Evolutionary conservation across 2,888 invertebrate species (phyloP).

Genomic region (Cosmopolites sordidus): DNA sequence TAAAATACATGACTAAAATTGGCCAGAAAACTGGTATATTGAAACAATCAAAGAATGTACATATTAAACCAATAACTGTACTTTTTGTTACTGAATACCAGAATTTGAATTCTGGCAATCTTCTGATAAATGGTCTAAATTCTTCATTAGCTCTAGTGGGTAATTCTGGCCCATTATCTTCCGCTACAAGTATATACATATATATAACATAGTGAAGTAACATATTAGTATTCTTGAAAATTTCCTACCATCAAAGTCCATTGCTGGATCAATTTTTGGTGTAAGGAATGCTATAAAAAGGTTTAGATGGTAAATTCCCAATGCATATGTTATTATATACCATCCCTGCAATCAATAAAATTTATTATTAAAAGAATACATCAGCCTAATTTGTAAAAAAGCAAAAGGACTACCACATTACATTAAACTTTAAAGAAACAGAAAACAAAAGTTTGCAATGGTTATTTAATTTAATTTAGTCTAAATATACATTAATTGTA

Average conservation of each 20-base stretch:
- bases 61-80: conserved; percentile 80
- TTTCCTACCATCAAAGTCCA: conserved; percentile 81
- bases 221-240: background rate
- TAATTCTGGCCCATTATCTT: conserved; percentile 84
- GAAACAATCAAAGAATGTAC: conserved; percentile 96
- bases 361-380: too few species aligned
- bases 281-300: conserved; percentile 99
- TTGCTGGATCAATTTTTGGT: conserved; percentile 98
- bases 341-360: conserved; percentile 74
- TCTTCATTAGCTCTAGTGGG: conserved; percentile 96
- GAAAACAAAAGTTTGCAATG: too few species aligned
- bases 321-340: conserved; percentile 98
- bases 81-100: conserved; percentile 97
- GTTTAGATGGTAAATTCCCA: conserved; percentile 99
- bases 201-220: background rate
- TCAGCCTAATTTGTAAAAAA: too few species aligned
- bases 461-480: too few species aligned
- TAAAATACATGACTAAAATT: conserved; percentile 99
- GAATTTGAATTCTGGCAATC: conserved; percentile 99
- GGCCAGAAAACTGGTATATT: conserved; percentile 99
- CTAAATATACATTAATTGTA: too few species aligned
- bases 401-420: too few species aligned
- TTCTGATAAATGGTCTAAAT: conserved; percentile 94
- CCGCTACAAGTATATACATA: conserved; percentile 49
- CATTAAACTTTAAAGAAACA: too few species aligned